Evolutionary conservation across 2,797 vertebrate genomes (phyloP), one percentile per base, ranked within the genome.

Genomic region (Glossophaga mutica): DNA sequence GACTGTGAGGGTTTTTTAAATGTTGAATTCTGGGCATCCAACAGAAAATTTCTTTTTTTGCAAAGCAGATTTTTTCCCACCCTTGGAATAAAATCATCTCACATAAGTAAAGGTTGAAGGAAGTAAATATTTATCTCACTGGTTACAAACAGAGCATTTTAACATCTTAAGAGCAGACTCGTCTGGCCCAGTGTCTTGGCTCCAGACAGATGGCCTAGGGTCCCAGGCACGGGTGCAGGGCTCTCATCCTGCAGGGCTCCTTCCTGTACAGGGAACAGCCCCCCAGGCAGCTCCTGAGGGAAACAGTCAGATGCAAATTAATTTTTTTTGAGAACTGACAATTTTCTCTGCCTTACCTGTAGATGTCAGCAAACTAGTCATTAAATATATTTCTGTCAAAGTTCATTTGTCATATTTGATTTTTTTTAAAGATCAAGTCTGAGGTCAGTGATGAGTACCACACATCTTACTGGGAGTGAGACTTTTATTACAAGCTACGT

Each of bases 111-210:
- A 97, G 94, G 92, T 97, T 95, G 95, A 62, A 39, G 86, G 79
- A 97, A 94, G 90, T 97, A 97, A 97, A 97, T 95, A 95, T 97
- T 98, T 97, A 95, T 96, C 86, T 94, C 88, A 65, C 39, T 89
- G 57, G 92, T 92, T 96, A 82, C 96, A 96, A 96, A 96, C 87
- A 95, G 92, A 94, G 68, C 87, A 59, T 96, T 97, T 97, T 97
- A 97, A 97, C 77, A 82, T 97, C 94, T 50, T 44, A 77, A 68
- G 52, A 84, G 52, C 88, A 84, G 79, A 79, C 77, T 93, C 37
- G 11, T 67, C 86, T 91, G 44, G n/a, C 55, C 73, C 62, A 19
- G 26, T 37, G 62, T 90, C 52, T 44, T 96, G 96, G 94, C 90
- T 97, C 93, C 87, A 86, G 84, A 81, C 6, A 57, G 81, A 79